Percentiles rank a stretch among this genome's conserved stretches.
Evolutionary conservation across 2,888 invertebrate species (phyloP).

Genomic region (Drosophila pseudotakahashii): DNA sequence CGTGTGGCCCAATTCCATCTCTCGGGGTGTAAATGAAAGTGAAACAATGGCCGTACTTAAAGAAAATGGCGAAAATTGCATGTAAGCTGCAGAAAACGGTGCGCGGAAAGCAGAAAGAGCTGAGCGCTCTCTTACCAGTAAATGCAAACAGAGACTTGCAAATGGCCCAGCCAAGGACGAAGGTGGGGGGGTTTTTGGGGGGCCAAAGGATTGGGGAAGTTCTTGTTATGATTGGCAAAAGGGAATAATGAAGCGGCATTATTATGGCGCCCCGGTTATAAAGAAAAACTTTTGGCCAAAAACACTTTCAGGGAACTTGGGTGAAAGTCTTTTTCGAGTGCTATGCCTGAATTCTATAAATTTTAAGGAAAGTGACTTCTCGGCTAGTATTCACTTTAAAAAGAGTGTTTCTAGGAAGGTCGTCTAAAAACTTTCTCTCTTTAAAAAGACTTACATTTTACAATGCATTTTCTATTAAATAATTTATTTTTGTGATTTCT

Average conservation of each 20-base stretch:
- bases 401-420: neutral
- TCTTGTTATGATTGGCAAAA: conserved; percentile 48
- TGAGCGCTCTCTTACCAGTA: conserved; percentile 10
- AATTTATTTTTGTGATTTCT: neutral
- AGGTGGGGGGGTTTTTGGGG: neutral
- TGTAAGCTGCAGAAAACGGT: conserved; percentile 54
- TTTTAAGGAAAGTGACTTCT: neutral
- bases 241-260: conserved; percentile 43
- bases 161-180: conserved; percentile 48
- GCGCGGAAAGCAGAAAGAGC: conserved; percentile 13
- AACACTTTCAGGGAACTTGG: conserved; percentile 14
- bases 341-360: neutral
- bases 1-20: conserved; percentile 73
- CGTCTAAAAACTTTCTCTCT: no score
- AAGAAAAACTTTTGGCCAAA: conserved; percentile 21
- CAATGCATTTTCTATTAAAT: neutral
- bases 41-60: conserved; percentile 77
- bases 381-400: neutral
- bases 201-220: conserved; percentile 16
- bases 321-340: neutral
- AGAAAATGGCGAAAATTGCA: conserved; percentile 79
- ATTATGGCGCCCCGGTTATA: conserved; percentile 31
- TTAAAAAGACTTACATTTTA: no score
- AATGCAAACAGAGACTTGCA: conserved; percentile 37
- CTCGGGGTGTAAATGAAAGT: conserved; percentile 68